Evolutionary conservation across 1,140 invertebrate species (phyloP).

Genomic region (Bombus fervidus): DNA sequence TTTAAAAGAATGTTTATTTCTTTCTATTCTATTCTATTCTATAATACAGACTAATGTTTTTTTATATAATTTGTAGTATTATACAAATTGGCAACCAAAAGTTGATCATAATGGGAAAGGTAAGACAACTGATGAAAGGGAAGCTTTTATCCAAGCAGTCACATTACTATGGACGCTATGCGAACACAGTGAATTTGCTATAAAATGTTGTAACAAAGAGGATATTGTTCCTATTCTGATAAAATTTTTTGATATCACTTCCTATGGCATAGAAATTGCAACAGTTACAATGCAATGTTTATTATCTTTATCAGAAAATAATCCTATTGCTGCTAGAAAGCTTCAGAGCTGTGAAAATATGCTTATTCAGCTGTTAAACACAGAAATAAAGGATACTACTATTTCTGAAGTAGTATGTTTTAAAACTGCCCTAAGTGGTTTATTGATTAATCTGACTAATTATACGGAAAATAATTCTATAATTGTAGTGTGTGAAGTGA

Average conservation of each 20-base stretch:
- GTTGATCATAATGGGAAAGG: slow-evolving; percentile 71
- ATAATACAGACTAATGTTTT: not conserved
- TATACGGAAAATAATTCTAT: slow-evolving; percentile 74
- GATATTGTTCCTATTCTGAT: slow-evolving; percentile 85
- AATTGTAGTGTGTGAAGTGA: slow-evolving; percentile 73
- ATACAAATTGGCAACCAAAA: slow-evolving; percentile 70
- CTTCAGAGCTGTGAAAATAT: slow-evolving; percentile 80
- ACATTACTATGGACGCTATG: slow-evolving; percentile 88
- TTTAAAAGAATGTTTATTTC: not conserved
- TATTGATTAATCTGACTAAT: slow-evolving; percentile 82
- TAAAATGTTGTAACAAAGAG: slow-evolving; percentile 87
- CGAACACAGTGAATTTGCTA: slow-evolving; percentile 85
- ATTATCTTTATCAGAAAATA: slow-evolving; percentile 87
- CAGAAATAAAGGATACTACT: slow-evolving; percentile 70
- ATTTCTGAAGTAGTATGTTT: slow-evolving; percentile 81
- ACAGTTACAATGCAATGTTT: slow-evolving; percentile 86
- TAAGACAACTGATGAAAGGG: slow-evolving; percentile 84
- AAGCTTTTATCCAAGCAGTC: slow-evolving; percentile 87
- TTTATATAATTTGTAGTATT: slow-evolving; percentile 63
- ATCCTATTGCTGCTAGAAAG: slow-evolving; percentile 82
- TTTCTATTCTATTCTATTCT: not conserved
- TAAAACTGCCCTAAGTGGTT: slow-evolving; percentile 83
- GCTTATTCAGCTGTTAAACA: slow-evolving; percentile 80
- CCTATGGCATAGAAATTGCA: slow-evolving; percentile 85
- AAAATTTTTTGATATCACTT: slow-evolving; percentile 84